A percentile compares a stretch with the other conserved stretches of the same genome.
phyloP scores from a whole-genome alignment of 92 coral and sea anemone species.

The Parazoanthus atlanticus region DNA sequence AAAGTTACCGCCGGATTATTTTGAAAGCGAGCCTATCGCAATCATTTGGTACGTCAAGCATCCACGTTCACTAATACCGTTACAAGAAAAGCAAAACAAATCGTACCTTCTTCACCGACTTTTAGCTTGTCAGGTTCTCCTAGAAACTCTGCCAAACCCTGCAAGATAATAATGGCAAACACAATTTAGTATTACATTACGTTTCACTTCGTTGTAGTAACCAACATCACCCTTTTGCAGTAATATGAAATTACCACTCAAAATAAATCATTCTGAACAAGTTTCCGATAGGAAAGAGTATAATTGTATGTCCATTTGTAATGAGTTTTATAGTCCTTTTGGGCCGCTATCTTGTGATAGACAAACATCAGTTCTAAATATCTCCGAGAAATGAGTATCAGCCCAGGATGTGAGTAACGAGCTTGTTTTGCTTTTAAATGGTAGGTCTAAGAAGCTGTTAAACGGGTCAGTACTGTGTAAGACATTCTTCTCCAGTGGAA shows the following conservation, averaged over 20 bases:
- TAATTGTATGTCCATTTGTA: no score
- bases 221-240: background rate
- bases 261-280: background rate
- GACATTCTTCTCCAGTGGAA: background rate
- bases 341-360: no score
- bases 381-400: background rate
- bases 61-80: background rate
- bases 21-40: background rate
- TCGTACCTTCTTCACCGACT: slow-evolving; percentile 71
- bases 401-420: no score
- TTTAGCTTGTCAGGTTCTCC: slow-evolving; percentile 68
- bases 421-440: no score
- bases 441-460: no score
- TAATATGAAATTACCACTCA: background rate
- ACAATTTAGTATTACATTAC: background rate
- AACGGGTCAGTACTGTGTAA: no score
- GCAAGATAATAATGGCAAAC: background rate
- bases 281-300: background rate
- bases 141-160: slow-evolving; percentile 82
- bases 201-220: background rate
- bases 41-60: no score
- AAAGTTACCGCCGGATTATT: no score
- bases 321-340: no score
- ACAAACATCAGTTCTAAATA: no score
- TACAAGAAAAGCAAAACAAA: background rate